Percentiles rank a stretch among this genome's conserved stretches.
phyloP scores from a whole-genome alignment of 1,140 invertebrate species.

The Hyphantria cunea region DNA sequence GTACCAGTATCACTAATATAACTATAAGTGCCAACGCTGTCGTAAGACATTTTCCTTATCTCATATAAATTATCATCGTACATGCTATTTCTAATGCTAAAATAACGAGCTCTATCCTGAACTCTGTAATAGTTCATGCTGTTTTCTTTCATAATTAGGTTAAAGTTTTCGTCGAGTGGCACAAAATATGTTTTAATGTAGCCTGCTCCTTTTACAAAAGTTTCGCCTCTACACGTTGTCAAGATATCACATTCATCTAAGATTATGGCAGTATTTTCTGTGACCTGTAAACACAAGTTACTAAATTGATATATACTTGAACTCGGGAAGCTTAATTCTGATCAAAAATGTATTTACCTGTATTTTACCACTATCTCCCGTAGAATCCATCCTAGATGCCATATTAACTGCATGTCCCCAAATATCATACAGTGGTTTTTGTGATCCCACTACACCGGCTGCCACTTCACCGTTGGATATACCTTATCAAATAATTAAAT shows the following conservation, averaged over 20 bases:
- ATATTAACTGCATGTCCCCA: conserved; percentile 98
- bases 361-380: conserved; percentile 89
- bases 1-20: conserved; percentile 4
- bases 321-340: no score
- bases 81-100: conserved; percentile 35
- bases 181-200: conserved; percentile 89
- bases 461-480: conserved; percentile 93
- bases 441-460: conserved; percentile 94
- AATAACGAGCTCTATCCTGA: conserved; percentile 39
- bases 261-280: conserved; percentile 87
- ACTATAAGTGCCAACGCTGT: conserved; percentile 10
- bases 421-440: conserved; percentile 95
- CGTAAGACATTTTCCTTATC: conserved; percentile 15
- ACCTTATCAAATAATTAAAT: conserved; percentile 65
- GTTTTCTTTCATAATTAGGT: conserved; percentile 73
- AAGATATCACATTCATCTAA: conserved; percentile 86
- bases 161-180: conserved; percentile 84
- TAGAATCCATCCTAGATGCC: conserved; percentile 95
- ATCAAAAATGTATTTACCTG: conserved; percentile 83
- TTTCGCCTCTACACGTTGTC: conserved; percentile 87
- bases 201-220: conserved; percentile 89
- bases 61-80: conserved; percentile 28
- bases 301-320: no score
- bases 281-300: conserved; percentile 80
- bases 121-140: conserved; percentile 41